These are phyloP conservation scores for Corythoichthys haematopterus DNA, from an alignment of 2,113 vertebrate genomes.

Conservation along the genomic window DNA sequence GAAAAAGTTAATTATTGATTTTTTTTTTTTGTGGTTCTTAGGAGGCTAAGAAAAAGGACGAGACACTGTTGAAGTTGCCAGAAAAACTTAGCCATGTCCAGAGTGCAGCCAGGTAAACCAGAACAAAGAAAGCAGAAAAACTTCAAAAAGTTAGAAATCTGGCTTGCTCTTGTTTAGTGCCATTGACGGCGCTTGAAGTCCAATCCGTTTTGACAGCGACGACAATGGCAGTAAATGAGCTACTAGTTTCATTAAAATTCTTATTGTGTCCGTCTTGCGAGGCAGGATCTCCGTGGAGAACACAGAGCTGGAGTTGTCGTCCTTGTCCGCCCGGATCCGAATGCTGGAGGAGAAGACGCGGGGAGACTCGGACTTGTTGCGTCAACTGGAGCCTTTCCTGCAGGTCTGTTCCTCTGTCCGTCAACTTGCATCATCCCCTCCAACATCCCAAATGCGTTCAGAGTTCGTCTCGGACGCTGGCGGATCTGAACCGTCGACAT, in stretches of 20 bases:
- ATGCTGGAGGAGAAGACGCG: conserved; percentile 83
- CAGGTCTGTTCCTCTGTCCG: conserved; percentile 71
- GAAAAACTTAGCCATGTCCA: conserved; percentile 86
- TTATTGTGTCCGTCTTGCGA: neutral
- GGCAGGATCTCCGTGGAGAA: conserved; percentile 87
- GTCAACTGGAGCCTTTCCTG: conserved; percentile 86
- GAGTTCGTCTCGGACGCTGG: conserved; percentile 80
- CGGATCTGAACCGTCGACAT: conserved; percentile 80
- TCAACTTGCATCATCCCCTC: neutral
- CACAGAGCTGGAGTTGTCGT: conserved; percentile 83
- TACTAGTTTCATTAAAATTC: too few relatives aligned
- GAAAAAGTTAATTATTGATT: neutral
- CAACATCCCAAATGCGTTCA: conserved; percentile 41
- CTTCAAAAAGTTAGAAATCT: too few relatives aligned
- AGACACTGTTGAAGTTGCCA: conserved; percentile 82
- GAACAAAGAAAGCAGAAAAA: neutral
- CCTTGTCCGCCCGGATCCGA: conserved; percentile 77
- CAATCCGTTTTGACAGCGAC: neutral
- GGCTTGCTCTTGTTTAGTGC: too few relatives aligned
- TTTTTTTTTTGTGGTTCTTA: conserved; percentile 40
- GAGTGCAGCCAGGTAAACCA: conserved; percentile 82
- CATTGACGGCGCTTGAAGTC: too few relatives aligned
- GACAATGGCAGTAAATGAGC: neutral
- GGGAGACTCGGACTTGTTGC: conserved; percentile 78
- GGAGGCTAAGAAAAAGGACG: conserved; percentile 96